Conservation (phyloP, 1,140 invertebrate genomes). For the Drosophila bocqueti region DNA sequence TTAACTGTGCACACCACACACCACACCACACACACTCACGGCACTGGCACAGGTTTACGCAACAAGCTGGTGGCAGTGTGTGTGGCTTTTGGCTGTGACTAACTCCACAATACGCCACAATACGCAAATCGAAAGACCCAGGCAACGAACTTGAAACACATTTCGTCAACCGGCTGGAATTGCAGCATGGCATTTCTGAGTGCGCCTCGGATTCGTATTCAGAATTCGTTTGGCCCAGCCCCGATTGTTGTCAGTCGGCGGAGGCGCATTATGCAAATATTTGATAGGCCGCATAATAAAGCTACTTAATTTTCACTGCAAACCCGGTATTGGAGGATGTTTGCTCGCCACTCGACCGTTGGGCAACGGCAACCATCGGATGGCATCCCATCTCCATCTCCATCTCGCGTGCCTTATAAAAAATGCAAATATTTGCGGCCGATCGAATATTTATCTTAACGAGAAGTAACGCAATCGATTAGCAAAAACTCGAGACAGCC, state of each 20-base stretch:
- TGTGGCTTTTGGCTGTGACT: constrained; percentile 62
- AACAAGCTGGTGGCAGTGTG: constrained; percentile 39
- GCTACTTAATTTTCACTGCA: constrained; percentile 48
- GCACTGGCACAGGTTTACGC: constrained; percentile 58
- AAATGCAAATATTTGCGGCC: constrained; percentile 71
- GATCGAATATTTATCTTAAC: constrained; percentile 65
- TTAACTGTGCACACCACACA: constrained; percentile 66
- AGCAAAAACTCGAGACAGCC: constrained; percentile 54
- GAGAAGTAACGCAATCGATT: constrained; percentile 59
- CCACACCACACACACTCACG: not conserved
- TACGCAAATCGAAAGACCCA: constrained; percentile 80
- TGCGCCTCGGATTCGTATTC: constrained; percentile 60
- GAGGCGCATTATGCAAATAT: constrained; percentile 65
- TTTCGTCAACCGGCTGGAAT: constrained; percentile 67
- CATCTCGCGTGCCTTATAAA: constrained; percentile 25
- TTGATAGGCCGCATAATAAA: constrained; percentile 68
- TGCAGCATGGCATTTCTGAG: constrained; percentile 63
- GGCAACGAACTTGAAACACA: constrained; percentile 78
- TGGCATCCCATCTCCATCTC: not conserved
- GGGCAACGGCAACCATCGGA: constrained; percentile 34
- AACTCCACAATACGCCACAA: constrained; percentile 46
- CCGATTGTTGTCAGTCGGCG: constrained; percentile 27
- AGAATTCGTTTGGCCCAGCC: constrained; percentile 60
- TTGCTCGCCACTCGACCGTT: constrained; percentile 52
- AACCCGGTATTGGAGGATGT: constrained; percentile 45